Percentiles rank a stretch among this genome's conserved stretches.
These are phyloP conservation scores for Patella depressa DNA, from an alignment of 2,888 invertebrate genomes.

Conservation along the genomic window DNA sequence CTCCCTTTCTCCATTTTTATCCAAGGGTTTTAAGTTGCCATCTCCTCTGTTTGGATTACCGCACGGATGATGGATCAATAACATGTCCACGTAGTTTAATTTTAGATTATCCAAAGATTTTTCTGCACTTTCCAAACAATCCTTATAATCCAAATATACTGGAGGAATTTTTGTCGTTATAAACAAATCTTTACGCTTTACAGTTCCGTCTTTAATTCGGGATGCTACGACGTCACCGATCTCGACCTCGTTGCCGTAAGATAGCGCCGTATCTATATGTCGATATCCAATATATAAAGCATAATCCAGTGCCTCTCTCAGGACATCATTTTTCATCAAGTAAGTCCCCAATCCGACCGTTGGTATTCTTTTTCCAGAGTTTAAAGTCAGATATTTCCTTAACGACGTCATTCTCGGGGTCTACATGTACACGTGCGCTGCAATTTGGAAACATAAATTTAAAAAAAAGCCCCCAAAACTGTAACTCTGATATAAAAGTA, in stretches of 20 bases:
- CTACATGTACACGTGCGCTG: too few species aligned
- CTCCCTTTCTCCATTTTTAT: conserved; percentile 36
- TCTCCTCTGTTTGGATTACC: conserved; percentile 45
- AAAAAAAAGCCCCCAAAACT: too few species aligned
- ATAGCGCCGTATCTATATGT: conserved; percentile 55
- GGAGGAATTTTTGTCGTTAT: conserved; percentile 54
- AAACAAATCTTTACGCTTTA: conserved; percentile 51
- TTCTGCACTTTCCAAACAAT: conserved; percentile 42
- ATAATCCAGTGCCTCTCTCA: conserved; percentile 45
- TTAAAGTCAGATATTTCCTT: not conserved
- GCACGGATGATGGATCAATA: conserved; percentile 61
- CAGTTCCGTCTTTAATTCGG: conserved; percentile 42
- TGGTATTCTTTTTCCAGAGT: conserved; percentile 38
- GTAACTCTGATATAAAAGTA: too few species aligned
- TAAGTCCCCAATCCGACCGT: conserved; percentile 53
- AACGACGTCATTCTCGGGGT: too few species aligned
- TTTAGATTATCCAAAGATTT: conserved; percentile 51
- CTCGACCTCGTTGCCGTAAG: conserved; percentile 53
- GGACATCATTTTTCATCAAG: conserved; percentile 37
- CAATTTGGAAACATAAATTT: too few species aligned
- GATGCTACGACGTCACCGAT: conserved; percentile 47
- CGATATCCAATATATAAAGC: conserved; percentile 53
- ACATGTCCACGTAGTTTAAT: conserved; percentile 51
- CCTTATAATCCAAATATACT: conserved; percentile 37
- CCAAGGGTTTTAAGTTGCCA: conserved; percentile 37